Conservation (phyloP, 2,113 vertebrate genomes). For the Prochilodus magdalenae region DNA sequence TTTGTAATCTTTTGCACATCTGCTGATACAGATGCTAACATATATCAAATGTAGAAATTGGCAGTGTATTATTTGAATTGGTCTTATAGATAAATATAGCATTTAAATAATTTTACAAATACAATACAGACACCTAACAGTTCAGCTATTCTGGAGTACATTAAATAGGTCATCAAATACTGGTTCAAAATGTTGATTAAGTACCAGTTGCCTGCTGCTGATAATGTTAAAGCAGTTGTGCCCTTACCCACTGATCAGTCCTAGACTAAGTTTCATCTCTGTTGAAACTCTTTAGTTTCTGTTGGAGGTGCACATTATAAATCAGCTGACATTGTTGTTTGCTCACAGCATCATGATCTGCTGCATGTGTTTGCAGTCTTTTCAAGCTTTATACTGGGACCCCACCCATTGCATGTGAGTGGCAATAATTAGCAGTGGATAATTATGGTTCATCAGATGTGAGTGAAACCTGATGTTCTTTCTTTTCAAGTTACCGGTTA, state of each 20-base stretch:
- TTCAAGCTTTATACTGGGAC: background rate
- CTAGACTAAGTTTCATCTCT: background rate
- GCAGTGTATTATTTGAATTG: too few species aligned
- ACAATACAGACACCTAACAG: too few species aligned
- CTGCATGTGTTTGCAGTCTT: background rate
- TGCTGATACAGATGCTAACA: too few species aligned
- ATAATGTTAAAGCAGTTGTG: background rate
- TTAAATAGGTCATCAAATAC: too few species aligned
- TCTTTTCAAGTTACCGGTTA: background rate
- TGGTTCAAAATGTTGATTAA: too few species aligned
- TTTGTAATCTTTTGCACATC: too few species aligned
- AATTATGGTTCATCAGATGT: constrained; percentile 8
- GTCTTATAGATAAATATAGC: too few species aligned
- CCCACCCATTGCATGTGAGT: background rate
- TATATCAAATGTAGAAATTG: too few species aligned
- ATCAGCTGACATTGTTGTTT: background rate
- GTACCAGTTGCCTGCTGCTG: too few species aligned
- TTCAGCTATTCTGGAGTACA: too few species aligned
- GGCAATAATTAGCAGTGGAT: constrained; percentile 17
- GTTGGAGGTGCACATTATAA: background rate
- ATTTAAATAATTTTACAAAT: too few species aligned
- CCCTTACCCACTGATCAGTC: too few species aligned
- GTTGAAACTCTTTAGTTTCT: background rate
- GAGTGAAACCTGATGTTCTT: background rate
- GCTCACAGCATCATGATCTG: background rate